Conservation (phyloP, 2,888 invertebrate genomes). For the Torymus tubicola region DNA sequence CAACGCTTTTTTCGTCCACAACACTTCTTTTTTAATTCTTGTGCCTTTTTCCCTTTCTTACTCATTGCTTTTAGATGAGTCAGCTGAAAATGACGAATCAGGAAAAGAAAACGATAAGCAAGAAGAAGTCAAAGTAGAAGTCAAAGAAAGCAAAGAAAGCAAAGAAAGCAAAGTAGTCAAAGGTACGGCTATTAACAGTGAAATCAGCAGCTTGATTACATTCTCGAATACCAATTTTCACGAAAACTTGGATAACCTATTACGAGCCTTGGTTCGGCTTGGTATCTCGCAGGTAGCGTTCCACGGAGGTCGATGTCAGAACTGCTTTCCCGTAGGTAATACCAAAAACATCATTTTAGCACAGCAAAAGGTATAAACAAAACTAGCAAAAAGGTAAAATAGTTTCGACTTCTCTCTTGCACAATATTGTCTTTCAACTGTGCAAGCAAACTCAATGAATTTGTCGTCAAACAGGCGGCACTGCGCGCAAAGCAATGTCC, state of each 20-base stretch:
- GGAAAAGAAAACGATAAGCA: slow-evolving; percentile 56
- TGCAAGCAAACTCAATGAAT: no score
- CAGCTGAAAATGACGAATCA: slow-evolving; percentile 57
- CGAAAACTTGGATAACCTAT: slow-evolving; percentile 43
- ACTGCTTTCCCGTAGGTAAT: slow-evolving; percentile 45
- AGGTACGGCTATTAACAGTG: slow-evolving; percentile 53
- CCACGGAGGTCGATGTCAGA: slow-evolving; percentile 31
- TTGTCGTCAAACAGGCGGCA: no score
- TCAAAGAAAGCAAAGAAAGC: slow-evolving; percentile 4
- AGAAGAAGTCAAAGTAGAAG: slow-evolving; percentile 58
- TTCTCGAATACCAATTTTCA: slow-evolving; percentile 57
- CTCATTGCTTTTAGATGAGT: slow-evolving; percentile 60
- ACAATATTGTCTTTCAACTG: neutral
- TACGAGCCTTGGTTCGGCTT: slow-evolving; percentile 30
- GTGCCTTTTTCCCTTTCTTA: slow-evolving; percentile 56
- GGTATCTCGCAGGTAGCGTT: slow-evolving; percentile 43
- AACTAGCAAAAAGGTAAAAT: slow-evolving; percentile 4
- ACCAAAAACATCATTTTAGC: slow-evolving; percentile 29
- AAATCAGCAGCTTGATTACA: slow-evolving; percentile 53
- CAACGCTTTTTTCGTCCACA: slow-evolving; percentile 38
- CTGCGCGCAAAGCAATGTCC: no score
- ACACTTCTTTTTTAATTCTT: slow-evolving; percentile 51
- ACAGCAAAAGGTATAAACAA: slow-evolving; percentile 24
- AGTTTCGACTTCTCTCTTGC: neutral
- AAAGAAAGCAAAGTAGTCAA: slow-evolving; percentile 46